Evolutionary conservation across 2,888 invertebrate genomes (phyloP).

Genomic region (Branchipolynoe longqiensis): DNA sequence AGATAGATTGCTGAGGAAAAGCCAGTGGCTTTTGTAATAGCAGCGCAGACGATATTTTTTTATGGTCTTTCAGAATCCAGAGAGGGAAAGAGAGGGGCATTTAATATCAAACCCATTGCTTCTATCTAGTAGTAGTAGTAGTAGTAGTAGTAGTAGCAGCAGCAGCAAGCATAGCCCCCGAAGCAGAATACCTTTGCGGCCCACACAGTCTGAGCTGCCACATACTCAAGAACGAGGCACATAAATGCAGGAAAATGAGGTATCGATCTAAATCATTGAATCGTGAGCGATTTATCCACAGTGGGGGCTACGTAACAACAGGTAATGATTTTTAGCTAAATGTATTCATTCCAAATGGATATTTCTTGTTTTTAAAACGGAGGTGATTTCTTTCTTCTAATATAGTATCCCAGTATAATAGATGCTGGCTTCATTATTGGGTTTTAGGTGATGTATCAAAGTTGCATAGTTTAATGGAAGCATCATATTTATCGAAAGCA

Average conservation of each 20-base stretch:
- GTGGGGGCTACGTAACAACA: background rate
- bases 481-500: too few relatives aligned
- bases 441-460: too few relatives aligned
- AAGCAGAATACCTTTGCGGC: too few relatives aligned
- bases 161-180: too few relatives aligned
- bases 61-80: background rate
- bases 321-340: background rate
- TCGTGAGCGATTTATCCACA: constrained; percentile 10
- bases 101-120: background rate
- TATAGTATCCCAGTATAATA: too few relatives aligned
- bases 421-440: too few relatives aligned
- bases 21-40: constrained; percentile 13
- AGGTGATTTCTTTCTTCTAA: too few relatives aligned
- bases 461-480: too few relatives aligned
- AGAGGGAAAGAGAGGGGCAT: background rate
- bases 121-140: too few relatives aligned
- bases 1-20: background rate
- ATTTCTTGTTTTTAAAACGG: background rate
- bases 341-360: constrained; percentile 26
- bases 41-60: background rate
- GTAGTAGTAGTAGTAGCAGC: too few relatives aligned
- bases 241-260: constrained; percentile 17
- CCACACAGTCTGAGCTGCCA: too few relatives aligned
- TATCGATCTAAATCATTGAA: constrained; percentile 22
- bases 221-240: too few relatives aligned